Base-by-base conservation (phyloP, 2,888 invertebrate genomes). In the Scaptomyza polygonia region DNA sequence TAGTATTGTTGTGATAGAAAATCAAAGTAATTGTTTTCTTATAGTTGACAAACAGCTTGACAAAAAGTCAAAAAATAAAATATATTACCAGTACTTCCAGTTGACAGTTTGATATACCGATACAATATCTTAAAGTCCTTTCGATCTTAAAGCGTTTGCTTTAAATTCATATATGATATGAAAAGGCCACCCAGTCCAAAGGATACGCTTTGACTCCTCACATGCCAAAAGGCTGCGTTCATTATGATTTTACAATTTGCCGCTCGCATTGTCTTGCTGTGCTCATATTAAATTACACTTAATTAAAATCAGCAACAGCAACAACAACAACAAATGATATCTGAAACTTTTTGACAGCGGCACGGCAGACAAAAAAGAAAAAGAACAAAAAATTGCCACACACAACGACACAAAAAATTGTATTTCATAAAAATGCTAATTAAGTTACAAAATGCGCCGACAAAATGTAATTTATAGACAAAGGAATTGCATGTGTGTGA, bases 381-480 rank as follows among this genome's bases (percentile, higher is more conserved):
- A 44, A 57, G 39, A 39, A 16, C 3, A 29, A 51, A 58, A 29
- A 57, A 52, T 32, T 40, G 59, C n/a, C 8, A 47, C 44, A 47
- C 44, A 44, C 18, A 21, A 34, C 0, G n/a, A 18, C 16, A 48
- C 9, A 27, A 43, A 55, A 68, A 72, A 53, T 49, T 64, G 61
- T 75, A 70, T 78, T 70, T 72, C 1, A 16, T 78, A 67, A 81
- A 84, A 81, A 81, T 84, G 85, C 82, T 81, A 81, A 81, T 84
- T 80, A 82, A 82, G 79, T 81, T 82, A 85, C 75, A 85, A 82
- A 85, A 79, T 77, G 63, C 68, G 71, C 67, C 63, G 80, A 68
- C 72, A 74, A 83, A 83, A 77, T 83, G 57, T 57, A 79, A 83
- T 74, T 83, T 83, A 79, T 79, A 79, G 74, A 75, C 84, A 75